Conservation (phyloP, 2,113 vertebrate genomes). For the Leptobrachium ailaonicum region DNA sequence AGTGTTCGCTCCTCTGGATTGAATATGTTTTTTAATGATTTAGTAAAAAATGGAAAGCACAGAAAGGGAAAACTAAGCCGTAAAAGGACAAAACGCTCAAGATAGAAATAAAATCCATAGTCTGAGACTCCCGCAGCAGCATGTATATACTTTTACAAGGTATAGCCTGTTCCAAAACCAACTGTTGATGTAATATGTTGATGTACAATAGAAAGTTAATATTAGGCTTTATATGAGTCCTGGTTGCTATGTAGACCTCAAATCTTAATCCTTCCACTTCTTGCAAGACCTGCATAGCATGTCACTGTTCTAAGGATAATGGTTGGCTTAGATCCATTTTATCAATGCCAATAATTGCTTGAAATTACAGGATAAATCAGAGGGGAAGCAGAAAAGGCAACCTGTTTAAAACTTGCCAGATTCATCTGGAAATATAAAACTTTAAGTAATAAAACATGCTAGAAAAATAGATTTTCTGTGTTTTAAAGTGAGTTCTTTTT, state of each 20-base stretch:
- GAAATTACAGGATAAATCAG: constrained; percentile 31
- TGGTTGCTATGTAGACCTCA: constrained; percentile 43
- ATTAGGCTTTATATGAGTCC: constrained; percentile 39
- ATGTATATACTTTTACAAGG: constrained; percentile 41
- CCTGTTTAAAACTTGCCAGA: constrained; percentile 5
- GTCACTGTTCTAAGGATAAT: constrained; percentile 46
- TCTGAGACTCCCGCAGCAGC: constrained; percentile 6
- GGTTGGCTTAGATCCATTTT: constrained; percentile 44
- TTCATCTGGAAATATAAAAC: constrained; percentile 1
- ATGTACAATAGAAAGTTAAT: constrained; percentile 32
- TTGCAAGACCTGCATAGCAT: constrained; percentile 45
- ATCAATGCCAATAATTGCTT: constrained; percentile 48
- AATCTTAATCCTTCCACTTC: constrained; percentile 39
- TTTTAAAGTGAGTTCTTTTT: not conserved
- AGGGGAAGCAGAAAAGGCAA: constrained; percentile 22
- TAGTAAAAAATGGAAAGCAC: not conserved
- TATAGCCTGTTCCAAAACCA: constrained; percentile 43
- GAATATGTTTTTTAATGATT: too few relatives aligned
- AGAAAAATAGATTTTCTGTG: not conserved
- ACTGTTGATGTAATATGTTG: constrained; percentile 48
- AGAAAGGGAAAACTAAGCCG: not conserved
- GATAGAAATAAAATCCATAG: constrained; percentile 17
- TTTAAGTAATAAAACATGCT: constrained; percentile 1
- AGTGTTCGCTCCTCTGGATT: too few relatives aligned
- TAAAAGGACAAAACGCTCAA: constrained; percentile 3